Percentiles rank a stretch among this genome's conserved stretches.
These are phyloP conservation scores for Shinisaurus crocodilurus DNA, from an alignment of 2,113 vertebrate genomes.

Conservation along the genomic window DNA sequence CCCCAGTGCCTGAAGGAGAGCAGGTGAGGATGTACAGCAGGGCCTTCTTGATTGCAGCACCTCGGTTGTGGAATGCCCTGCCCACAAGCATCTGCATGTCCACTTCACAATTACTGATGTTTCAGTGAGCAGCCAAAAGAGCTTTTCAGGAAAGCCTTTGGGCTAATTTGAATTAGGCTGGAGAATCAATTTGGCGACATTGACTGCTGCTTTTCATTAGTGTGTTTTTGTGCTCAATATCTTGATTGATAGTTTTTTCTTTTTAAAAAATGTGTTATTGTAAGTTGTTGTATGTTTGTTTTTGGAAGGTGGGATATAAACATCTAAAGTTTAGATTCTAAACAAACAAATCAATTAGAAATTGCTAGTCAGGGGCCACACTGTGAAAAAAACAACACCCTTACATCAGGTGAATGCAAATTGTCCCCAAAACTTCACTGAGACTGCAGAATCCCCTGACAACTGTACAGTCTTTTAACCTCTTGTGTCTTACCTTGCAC, in stretches of 20 bases:
- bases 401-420: background rate
- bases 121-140: background rate
- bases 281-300: too few relatives aligned
- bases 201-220: background rate
- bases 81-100: background rate
- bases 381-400: background rate
- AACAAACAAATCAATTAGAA: background rate
- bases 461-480: background rate
- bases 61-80: background rate
- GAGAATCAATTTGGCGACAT: too few relatives aligned
- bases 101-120: background rate
- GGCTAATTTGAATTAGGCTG: too few relatives aligned
- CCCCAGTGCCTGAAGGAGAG: too few relatives aligned
- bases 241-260: background rate
- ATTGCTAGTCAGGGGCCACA: background rate
- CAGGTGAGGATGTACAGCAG: background rate
- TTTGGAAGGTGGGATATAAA: too few relatives aligned
- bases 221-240: background rate
- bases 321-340: too few relatives aligned
- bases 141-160: too few relatives aligned
- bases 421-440: background rate
- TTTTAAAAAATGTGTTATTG: too few relatives aligned
- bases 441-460: background rate
- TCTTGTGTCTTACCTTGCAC: background rate
- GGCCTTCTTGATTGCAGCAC: background rate